Percentiles rank a stretch among this genome's conserved stretches.
Conservation (phyloP, 2,888 invertebrate species). For the Pristionchus maxplancki region DNA sequence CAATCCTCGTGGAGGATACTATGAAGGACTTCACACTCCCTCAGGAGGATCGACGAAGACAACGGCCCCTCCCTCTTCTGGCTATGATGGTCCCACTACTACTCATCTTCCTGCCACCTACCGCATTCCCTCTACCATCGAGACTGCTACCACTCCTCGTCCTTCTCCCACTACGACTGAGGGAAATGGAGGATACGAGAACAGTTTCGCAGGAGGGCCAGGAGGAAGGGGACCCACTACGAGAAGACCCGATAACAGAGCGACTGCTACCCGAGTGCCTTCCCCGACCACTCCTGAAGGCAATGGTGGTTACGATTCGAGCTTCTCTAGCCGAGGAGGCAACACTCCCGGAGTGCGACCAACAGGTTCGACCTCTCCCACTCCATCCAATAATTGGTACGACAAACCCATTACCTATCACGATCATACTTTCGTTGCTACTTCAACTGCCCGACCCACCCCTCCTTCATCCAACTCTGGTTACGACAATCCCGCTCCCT, state of each 20-base stretch:
- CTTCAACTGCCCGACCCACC: background rate
- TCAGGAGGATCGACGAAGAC: background rate
- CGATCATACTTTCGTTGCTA: background rate
- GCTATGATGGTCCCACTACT: constrained; percentile 5
- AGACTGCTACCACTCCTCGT: background rate
- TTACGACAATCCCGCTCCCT: background rate
- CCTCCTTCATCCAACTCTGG: background rate
- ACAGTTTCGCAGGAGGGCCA: background rate
- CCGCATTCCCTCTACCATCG: background rate
- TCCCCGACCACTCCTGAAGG: background rate
- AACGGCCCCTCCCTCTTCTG: background rate
- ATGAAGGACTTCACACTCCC: constrained; percentile 32
- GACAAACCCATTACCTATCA: background rate
- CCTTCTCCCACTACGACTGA: background rate
- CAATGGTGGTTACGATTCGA: constrained; percentile 14
- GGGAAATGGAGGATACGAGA: constrained; percentile 10
- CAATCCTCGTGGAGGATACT: constrained; percentile 16
- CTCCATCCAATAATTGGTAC: background rate
- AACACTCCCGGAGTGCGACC: background rate
- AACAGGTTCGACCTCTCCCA: background rate
- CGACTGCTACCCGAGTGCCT: background rate
- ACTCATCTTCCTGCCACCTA: background rate
- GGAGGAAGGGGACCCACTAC: background rate
- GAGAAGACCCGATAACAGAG: background rate
- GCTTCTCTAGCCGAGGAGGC: background rate